Evolutionary conservation across 2,797 vertebrate species (phyloP), one percentile per base, ranked within the genome.

Genomic region (Glyptemys insculpta): DNA sequence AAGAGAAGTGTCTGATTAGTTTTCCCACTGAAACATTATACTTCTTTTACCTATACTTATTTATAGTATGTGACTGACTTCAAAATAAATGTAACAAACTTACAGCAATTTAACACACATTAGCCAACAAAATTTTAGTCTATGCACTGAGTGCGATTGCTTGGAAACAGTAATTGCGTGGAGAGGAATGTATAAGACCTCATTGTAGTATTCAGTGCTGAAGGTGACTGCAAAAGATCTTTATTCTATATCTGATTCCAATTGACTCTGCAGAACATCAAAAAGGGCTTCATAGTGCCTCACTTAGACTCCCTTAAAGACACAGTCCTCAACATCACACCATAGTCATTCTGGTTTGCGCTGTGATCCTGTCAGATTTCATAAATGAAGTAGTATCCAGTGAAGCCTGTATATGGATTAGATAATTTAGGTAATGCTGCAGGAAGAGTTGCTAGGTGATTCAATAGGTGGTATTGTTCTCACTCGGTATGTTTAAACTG

Each of bases 401-500:
- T 21, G 90, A 37, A 27, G 80, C 44, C 4, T 82, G 7, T 16
- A 90, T 19, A 47, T 31, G 41, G 44, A 57, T 11, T 47, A 84
- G 8, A 14, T 82, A 76, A 37, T 15, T 65, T 68, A 23, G 59
- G 41, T 59, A 80, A 31, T 57, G 25, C 10, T 14, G 41, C 65
- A 53, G 49, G 27, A 10, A 1, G 82, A 59, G 65, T 50, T 65
- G 37, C 14, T 41, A 14, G 3, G 21, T 68, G 74, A 83, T 52
- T 93, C 87, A 87, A 50, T 37, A 85, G 81, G 83, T 81, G 27
- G 23, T 79, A 88, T 89, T 83, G 57, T 87, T 88, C 62, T 90
- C 44, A 85, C 29, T 91, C 29, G 18, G 9, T 68, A 21, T 37
- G 65, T 68, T 68, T 62, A 81, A 79, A 90, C 87, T 72, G 68